Percentiles rank a stretch among this genome's conserved stretches.
phyloP scores from a whole-genome alignment of 2,888 invertebrate species.

The Heliconius cydno region DNA sequence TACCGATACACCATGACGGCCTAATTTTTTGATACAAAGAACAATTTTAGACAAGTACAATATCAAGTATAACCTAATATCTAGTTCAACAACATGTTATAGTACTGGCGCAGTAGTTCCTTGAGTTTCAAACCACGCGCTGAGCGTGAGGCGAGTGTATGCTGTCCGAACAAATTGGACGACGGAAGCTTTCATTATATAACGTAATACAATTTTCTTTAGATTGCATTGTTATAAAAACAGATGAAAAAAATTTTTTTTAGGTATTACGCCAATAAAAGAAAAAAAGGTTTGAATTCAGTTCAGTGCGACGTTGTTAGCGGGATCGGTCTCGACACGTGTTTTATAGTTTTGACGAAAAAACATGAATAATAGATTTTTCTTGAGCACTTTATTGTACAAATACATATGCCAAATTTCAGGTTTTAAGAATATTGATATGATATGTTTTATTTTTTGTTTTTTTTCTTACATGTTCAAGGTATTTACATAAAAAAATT shows the following conservation, averaged over 20 bases:
- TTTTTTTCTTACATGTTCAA: too few relatives aligned
- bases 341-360: too few relatives aligned
- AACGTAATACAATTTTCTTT: conserved; percentile 33
- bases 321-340: too few relatives aligned
- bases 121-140: conserved; percentile 34
- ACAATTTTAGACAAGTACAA: neutral
- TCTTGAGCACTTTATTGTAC: too few relatives aligned
- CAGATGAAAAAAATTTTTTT: neutral
- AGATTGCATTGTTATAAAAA: conserved; percentile 16
- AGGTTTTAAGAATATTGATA: too few relatives aligned
- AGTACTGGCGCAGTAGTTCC: neutral
- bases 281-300: too few relatives aligned
- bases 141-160: conserved; percentile 16
- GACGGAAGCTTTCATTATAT: conserved; percentile 28
- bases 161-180: conserved; percentile 35
- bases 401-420: too few relatives aligned
- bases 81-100: neutral
- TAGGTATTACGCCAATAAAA: neutral
- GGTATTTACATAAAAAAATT: too few relatives aligned
- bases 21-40: neutral
- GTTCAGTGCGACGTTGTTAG: too few relatives aligned
- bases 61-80: conserved; percentile 8
- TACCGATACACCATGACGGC: too few relatives aligned
- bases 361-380: too few relatives aligned
- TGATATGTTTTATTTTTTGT: too few relatives aligned